These are phyloP conservation scores for Micrasema minimum DNA, from an alignment of 1,140 invertebrate species.

Conservation along the genomic window DNA sequence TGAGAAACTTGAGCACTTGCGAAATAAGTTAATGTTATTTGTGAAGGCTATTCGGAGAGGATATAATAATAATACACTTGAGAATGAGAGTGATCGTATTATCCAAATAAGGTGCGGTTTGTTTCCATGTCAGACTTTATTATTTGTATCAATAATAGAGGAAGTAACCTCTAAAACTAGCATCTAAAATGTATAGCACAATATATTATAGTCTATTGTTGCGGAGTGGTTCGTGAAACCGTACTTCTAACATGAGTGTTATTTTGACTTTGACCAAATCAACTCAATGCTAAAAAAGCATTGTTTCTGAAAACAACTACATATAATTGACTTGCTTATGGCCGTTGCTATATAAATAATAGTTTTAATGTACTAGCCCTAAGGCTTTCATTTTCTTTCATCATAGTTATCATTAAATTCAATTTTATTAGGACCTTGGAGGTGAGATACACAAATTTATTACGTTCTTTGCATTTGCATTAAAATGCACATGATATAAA, in stretches of 20 bases:
- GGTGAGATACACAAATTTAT: too few species aligned
- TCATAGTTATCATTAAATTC: too few species aligned
- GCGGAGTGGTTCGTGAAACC: neutral
- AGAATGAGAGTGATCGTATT: slow-evolving; percentile 20
- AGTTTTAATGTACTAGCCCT: too few species aligned
- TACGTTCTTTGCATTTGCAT: too few species aligned
- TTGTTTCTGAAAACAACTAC: neutral
- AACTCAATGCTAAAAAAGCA: neutral
- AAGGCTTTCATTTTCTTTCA: too few species aligned
- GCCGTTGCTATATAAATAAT: neutral
- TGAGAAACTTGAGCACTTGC: neutral
- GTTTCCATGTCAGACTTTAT: neutral
- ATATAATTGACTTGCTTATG: neutral
- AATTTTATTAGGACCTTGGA: too few species aligned
- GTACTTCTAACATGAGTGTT: neutral
- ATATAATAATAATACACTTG: neutral
- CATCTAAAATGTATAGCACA: neutral
- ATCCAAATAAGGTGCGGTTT: slow-evolving; percentile 30
- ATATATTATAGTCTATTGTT: slow-evolving; percentile 3
- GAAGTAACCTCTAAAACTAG: slow-evolving; percentile 7
- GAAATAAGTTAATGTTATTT: slow-evolving; percentile 9
- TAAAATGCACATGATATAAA: too few species aligned
- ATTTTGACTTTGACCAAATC: neutral
- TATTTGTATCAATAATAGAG: slow-evolving; percentile 6
- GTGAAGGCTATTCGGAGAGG: neutral